Conservation (phyloP, 1,140 invertebrate genomes). For the Rhyzopertha dominica region DNA sequence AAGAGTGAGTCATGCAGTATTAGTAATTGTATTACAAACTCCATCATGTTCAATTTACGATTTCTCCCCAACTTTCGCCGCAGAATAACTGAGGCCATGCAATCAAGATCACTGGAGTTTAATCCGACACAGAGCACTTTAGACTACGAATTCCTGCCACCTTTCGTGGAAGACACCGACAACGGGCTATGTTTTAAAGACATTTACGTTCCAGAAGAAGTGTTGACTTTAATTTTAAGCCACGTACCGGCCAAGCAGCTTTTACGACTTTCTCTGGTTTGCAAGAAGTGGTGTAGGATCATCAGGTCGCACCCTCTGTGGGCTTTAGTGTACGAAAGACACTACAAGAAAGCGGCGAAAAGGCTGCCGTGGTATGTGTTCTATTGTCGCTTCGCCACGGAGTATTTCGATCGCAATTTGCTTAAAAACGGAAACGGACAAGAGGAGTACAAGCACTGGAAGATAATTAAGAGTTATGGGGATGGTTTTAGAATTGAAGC, state of each 20-base stretch:
- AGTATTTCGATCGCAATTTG: constrained; percentile 40
- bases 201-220: constrained; percentile 37
- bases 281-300: constrained; percentile 39
- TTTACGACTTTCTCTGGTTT: constrained; percentile 32
- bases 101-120: too few relatives aligned
- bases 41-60: too few relatives aligned
- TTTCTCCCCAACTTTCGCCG: too few relatives aligned
- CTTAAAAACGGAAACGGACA: constrained; percentile 44
- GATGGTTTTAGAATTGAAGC: constrained; percentile 41
- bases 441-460: constrained; percentile 39
- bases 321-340: constrained; percentile 23
- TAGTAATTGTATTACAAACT: too few relatives aligned
- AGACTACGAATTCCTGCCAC: constrained; percentile 22
- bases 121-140: too few relatives aligned
- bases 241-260: constrained; percentile 26
- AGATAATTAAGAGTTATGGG: constrained; percentile 36
- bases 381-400: constrained; percentile 32
- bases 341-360: constrained; percentile 24
- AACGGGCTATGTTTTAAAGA: constrained; percentile 36
- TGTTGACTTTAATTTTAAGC: constrained; percentile 34
- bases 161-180: constrained; percentile 17
- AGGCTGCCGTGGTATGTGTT: constrained; percentile 39
- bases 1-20: too few relatives aligned
- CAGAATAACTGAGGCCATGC: too few relatives aligned
- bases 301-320: constrained; percentile 34